These are phyloP conservation scores for Apocrypta bakeri DNA, from an alignment of 1,140 invertebrate species.

Conservation along the genomic window DNA sequence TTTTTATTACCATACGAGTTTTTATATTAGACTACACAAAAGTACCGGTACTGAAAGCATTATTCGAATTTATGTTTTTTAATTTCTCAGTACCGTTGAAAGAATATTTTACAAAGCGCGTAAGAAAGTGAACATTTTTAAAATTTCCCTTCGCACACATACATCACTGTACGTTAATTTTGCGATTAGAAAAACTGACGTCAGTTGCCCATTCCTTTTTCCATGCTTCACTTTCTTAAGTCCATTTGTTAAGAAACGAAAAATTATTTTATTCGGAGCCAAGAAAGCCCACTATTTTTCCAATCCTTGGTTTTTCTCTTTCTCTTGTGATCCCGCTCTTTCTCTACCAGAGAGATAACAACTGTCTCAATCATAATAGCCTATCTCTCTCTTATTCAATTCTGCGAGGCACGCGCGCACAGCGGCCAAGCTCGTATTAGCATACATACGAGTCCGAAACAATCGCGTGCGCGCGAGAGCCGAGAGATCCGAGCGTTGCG, in stretches of 20 bases:
- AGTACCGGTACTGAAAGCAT: background rate
- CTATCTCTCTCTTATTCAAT: conserved; percentile 72
- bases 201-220: no score
- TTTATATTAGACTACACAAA: no score
- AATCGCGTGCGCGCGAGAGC: conserved; percentile 57
- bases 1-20: background rate
- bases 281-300: background rate
- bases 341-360: conserved; percentile 22
- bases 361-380: conserved; percentile 60
- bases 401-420: conserved; percentile 51
- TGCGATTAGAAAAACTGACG: no score
- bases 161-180: no score
- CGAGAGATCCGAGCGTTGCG: conserved; percentile 52
- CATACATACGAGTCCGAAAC: conserved; percentile 67
- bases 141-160: no score
- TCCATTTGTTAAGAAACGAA: background rate
- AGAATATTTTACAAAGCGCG: background rate
- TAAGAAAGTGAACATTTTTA: conserved; percentile 45
- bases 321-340: no score
- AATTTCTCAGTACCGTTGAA: conserved; percentile 7
- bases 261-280: background rate
- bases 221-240: background rate
- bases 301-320: background rate
- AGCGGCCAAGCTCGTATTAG: conserved; percentile 59
- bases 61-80: conserved; percentile 30